Evolutionary conservation across 2,113 vertebrate genomes (phyloP).

Genomic region (Syrrhaptes paradoxus): DNA sequence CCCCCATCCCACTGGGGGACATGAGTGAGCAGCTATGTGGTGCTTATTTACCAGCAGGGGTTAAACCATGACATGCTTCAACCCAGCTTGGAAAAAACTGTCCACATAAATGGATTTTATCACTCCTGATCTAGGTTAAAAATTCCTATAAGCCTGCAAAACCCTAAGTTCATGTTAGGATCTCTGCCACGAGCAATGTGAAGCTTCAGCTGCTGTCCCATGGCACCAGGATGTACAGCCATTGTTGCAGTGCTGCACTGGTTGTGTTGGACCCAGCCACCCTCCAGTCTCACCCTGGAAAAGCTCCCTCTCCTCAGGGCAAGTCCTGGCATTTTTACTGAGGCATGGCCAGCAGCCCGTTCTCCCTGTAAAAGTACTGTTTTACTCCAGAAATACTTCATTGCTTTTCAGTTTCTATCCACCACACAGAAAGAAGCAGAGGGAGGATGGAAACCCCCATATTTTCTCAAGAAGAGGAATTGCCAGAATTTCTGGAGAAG

Average conservation of each 20-base stretch:
- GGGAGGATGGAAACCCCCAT: neutral
- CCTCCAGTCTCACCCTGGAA: neutral
- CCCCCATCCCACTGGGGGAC: too few species aligned
- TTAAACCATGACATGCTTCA: neutral
- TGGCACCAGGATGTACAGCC: neutral
- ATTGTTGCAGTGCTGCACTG: neutral
- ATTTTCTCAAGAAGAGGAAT: neutral
- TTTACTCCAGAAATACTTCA: neutral
- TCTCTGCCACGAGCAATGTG: neutral
- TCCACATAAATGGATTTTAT: neutral
- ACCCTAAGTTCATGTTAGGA: neutral
- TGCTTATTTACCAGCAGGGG: too few species aligned
- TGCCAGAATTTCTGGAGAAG: neutral
- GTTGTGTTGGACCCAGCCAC: neutral
- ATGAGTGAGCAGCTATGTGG: too few species aligned
- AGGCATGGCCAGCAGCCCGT: neutral
- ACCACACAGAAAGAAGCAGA: neutral
- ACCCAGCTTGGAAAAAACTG: neutral
- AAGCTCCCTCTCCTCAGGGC: neutral
- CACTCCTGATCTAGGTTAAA: neutral
- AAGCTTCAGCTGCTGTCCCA: neutral
- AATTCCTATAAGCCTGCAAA: neutral
- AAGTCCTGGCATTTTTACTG: fast-evolving
- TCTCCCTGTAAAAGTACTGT: neutral
- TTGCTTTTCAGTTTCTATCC: neutral